These are phyloP conservation scores for Dasysyrphus albostriatus DNA, from an alignment of 2,888 invertebrate species.

Conservation along the genomic window DNA sequence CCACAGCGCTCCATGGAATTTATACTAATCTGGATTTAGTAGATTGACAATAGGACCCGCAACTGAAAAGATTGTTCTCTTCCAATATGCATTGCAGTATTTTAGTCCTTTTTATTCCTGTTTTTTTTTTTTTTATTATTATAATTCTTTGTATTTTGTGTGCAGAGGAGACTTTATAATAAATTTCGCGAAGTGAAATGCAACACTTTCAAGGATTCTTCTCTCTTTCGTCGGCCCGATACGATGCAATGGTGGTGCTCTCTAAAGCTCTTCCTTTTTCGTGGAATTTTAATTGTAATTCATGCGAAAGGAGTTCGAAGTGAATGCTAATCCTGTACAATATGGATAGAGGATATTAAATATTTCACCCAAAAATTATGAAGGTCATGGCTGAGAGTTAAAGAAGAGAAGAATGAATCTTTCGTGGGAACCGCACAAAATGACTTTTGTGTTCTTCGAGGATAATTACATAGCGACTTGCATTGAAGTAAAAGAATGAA, in stretches of 20 bases:
- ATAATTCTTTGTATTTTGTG: slow-evolving; percentile 13
- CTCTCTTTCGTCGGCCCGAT: neutral
- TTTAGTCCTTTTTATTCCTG: neutral
- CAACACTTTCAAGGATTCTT: slow-evolving; percentile 60
- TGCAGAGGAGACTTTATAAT: slow-evolving; percentile 14
- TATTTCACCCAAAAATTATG: slow-evolving; percentile 51
- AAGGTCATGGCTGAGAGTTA: slow-evolving; percentile 49
- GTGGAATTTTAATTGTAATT: slow-evolving; percentile 69
- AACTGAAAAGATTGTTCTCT: slow-evolving; percentile 31
- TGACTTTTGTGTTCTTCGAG: slow-evolving; percentile 62
- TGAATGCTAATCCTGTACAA: slow-evolving; percentile 62
- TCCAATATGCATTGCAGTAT: slow-evolving; percentile 35
- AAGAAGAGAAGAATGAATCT: slow-evolving; percentile 28
- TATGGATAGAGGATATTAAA: slow-evolving; percentile 39
- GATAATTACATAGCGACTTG: slow-evolving; percentile 55
- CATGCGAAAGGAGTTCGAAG: slow-evolving; percentile 68
- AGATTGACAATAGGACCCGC: slow-evolving; percentile 58
- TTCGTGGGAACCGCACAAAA: slow-evolving; percentile 63
- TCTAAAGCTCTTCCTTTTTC: slow-evolving; percentile 7
- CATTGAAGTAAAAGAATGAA: slow-evolving; percentile 34
- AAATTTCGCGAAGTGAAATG: slow-evolving; percentile 19
- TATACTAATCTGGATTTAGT: slow-evolving; percentile 62
- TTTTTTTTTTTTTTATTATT: neutral
- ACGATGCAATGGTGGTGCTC: neutral
- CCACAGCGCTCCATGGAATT: slow-evolving; percentile 34